Evolutionary conservation across 2,888 invertebrate species (phyloP), one percentile per base, ranked within the genome.

Genomic region (Spodoptera littoralis): DNA sequence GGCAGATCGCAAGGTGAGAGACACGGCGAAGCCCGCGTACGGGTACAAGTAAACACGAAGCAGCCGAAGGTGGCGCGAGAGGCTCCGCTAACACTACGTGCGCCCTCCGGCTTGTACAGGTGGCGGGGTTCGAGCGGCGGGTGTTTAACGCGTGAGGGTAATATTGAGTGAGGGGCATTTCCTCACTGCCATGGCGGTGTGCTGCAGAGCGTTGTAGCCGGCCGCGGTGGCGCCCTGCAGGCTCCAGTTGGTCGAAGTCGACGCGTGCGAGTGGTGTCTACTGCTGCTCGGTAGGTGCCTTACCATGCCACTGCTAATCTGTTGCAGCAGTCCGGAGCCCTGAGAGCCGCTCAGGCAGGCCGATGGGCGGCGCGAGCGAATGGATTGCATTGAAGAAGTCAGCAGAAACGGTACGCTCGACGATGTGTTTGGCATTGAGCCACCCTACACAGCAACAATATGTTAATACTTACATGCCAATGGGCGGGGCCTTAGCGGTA

Each of bases 271-370:
- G 95, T 60, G 80, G 27, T 65, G 73, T 89, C 93, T 94, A 87
- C 95, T 96, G 92, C 96, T 95, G 82, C 89, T 88, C 87, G 96
- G 96, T 91, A 96, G 95, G 95, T 96, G 97, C 96, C 98, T 98
- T 97, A 98, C 98, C 97, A 98, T 97, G 96, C 98, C 98, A 93
- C 97, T 97, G 96, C 98, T 98, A 90, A 98, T 95, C 93, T 98
- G 98, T 88, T 98, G 98, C 79, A 98, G 95, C 70, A 98, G 94
- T 76, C 97, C 97, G 73, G 97, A 96, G 83, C 97, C 97, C 84
- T 96, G 96, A 58, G 96, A 96, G 82, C 96, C 96, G 87, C 97
- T 96, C 77, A 97, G 93, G 84, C 96, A 96, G 45, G 90, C 88
- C 13, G 86, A 97, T 95, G 84, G 97, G 60, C 97, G 96, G 61